Evolutionary conservation across 2,797 vertebrate species (phyloP), one percentile per base, ranked within the genome.

Genomic region (Gouania willdenowi): DNA sequence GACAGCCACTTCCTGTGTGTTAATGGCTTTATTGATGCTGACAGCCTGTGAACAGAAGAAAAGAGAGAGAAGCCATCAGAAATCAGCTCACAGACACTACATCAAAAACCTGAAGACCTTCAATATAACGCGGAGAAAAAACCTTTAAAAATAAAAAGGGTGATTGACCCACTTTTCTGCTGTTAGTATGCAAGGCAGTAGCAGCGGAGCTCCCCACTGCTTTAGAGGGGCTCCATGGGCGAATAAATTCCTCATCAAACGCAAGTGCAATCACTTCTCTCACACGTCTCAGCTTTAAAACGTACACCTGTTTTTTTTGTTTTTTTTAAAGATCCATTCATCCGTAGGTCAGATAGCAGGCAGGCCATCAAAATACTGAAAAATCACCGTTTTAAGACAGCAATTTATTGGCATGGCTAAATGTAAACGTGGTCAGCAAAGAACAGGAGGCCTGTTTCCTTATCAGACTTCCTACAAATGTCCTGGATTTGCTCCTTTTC

Each of bases 1-100:
- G 81, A 98, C 96, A 29, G 93, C 95, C 7, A 97, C 92, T 89
- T 98, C 96, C 90, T 99, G 96, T 2, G 93, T 91, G 77, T 98
- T 99, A 91, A 99, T 98, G 71, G 96, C 96, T 88, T 99, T 99
- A 88, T 95, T 98, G 93, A 99, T 98, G 90, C 96, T 99, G 89
- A 99, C 94, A 3, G 92, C 92, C 96, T 99, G 89, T 57, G 82
- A 56, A 56, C 30, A 61, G 39, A 12, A 59, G 28, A 16, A 50
- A 15, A 61, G 26, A 30, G 35, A 43, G 44, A 10, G 26, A 12
- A 61, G 41, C 41, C n/a, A 51, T 57, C 0, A 12, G 26, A 46
- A 43, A 60, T 56, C 39, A 71, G 48, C 6, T 8, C 16, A 42
- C 17, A 42, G 23, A n/a, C n/a, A n/a, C n/a, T n/a, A n/a, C n/a